A percentile compares a stretch with the other conserved stretches of the same genome.
These are phyloP conservation scores for Amblyopsis rosae DNA, from an alignment of 2,113 vertebrate genomes.

Conservation along the genomic window DNA sequence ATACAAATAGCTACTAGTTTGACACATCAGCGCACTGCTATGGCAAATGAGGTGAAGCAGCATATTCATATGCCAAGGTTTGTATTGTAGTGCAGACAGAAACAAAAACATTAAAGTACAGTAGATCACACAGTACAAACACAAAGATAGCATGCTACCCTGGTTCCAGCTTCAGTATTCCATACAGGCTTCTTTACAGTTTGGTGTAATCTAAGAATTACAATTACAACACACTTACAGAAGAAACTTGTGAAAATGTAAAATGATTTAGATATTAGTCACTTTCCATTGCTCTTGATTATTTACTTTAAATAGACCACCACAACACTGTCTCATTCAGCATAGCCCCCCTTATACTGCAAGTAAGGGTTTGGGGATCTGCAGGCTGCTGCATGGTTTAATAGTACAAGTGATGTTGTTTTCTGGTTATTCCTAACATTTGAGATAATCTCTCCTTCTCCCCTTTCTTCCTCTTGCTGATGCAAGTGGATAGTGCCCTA, in stretches of 20 bases:
- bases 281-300: slow-evolving; percentile 42
- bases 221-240: slow-evolving; percentile 35
- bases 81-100: background rate
- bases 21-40: background rate
- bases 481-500: slow-evolving; percentile 46
- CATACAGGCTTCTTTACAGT: too few species aligned
- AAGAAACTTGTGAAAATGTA: too few species aligned
- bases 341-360: slow-evolving; percentile 14
- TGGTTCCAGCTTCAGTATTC: too few species aligned
- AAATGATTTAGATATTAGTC: background rate
- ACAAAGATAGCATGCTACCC: too few species aligned
- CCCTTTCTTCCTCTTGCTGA: slow-evolving; percentile 25
- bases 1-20: background rate
- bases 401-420: slow-evolving; percentile 35
- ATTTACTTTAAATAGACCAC: slow-evolving; percentile 46
- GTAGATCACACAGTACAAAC: background rate
- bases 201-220: slow-evolving; percentile 10
- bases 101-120: background rate
- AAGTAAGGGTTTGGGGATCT: slow-evolving; percentile 25
- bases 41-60: background rate
- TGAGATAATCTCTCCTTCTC: slow-evolving; percentile 8
- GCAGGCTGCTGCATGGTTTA: slow-evolving; percentile 28
- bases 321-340: slow-evolving; percentile 40
- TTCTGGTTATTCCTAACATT: slow-evolving; percentile 12
- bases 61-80: background rate